Base-by-base conservation (phyloP, 2,888 invertebrate genomes). In the Apantesis nais region DNA sequence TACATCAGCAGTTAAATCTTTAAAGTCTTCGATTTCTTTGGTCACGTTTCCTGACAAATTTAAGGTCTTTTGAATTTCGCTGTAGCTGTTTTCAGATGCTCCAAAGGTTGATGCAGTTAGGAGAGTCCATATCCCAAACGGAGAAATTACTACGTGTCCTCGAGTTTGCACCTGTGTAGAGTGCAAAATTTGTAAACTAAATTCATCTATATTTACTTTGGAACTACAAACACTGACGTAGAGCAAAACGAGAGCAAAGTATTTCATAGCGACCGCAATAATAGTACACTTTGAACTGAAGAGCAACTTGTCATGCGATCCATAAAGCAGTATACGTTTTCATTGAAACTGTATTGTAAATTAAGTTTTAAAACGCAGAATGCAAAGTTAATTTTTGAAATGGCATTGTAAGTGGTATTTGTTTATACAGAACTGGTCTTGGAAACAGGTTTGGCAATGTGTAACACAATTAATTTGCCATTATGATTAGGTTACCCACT, bases 91-190 rank as follows among this genome's bases (percentile, higher is more conserved):
- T 2, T 89, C 93, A 0, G 89, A 85, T 4, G 93, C 91, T n/a
- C 94, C 94, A 39, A 93, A 74, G 0, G 93, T 88, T 8, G 94
- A 85, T 16, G 92, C 93, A 0, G 93, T 91, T 91, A 95, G 88
- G 25, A 95, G 78, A 19, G 90, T 92, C 95, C 95, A 95, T 78
- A 95, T 92, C 75, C 95, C 95, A 70, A 93, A 93, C 0, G 95
- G 95, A 2, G 94, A 93, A 68, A 95, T 90, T 66, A 94, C 93
- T 0, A 94, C 90, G 79, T 95, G 94, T 0, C 93, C 91, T 2
- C 87, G 83, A 0, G 89, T 89, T 76, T 92, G 88, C 25, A 82
- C 74, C 29, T 91, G 92, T 2, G 94, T 93, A 62, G 89, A 86
- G 75, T 94, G 87, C 25, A 94, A 76, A 0, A 94, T 74, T 77